Base-by-base conservation (phyloP, 2,797 vertebrate genomes). In the Microcaecilia unicolor region DNA sequence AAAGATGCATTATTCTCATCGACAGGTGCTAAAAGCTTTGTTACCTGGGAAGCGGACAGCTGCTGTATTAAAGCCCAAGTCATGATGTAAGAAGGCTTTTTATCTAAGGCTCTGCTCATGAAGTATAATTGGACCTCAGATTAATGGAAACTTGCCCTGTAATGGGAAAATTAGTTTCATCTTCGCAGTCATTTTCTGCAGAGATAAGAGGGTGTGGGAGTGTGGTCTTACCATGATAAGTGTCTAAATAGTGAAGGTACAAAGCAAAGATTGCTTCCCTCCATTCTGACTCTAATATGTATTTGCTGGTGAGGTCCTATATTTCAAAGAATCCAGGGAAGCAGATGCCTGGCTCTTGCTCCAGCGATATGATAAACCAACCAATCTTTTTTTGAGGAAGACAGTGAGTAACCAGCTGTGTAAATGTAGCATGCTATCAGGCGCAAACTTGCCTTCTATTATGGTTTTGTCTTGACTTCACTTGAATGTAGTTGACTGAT, bases 71-170 rank as follows among this genome's bases (percentile, higher is more conserved):
- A 1, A 1, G 29, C 37, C 48, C 41, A 25, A 28, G 28, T 26
- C 15, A 14, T 9, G n/a, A 43, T 52, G n/a, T n/a, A n/a, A n/a
- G n/a, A n/a, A n/a, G 44, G 25, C 4, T 33, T 44, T 41, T 58
- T 51, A 37, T 36, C 27, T 15, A 28, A 25, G 43, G 37, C 15
- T 28, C 20, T 37, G 39, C 3, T 8, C 13, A 42, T 11, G 35
- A 18, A 16, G 7, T 17, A 14, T 32, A 51, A 55, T 36, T 49
- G 44, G 23, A 37, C 59, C 58, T 17, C 26, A 19, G 15, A 27
- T 27, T 35, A 55, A 35, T 27, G 33, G 7, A 15, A 5, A 19
- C 13, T n/a, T n/a, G n/a, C n/a, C 25, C 4, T 10, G 9, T 13
- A 41, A 11, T 31, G 28, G 30, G 20, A 22, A 22, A 39, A 13